These are phyloP conservation scores for Camponotus floridanus DNA, from an alignment of 1,140 invertebrate species.

Conservation along the genomic window DNA sequence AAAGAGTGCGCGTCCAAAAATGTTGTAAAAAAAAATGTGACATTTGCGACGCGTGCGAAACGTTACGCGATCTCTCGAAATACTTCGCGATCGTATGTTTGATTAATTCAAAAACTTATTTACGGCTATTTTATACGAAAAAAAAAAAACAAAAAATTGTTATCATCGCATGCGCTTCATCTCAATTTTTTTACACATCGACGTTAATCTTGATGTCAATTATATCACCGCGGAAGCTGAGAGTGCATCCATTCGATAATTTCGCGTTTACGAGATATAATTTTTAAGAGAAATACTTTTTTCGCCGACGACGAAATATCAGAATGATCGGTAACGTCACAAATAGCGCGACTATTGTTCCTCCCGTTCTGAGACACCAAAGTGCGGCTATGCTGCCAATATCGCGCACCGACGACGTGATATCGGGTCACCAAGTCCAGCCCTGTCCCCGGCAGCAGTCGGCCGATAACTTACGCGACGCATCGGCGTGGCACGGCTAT, in stretches of 20 bases:
- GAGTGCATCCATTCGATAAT: no score
- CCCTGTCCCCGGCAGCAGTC: slow-evolving; percentile 76
- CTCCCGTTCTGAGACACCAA: slow-evolving; percentile 68
- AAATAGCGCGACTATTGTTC: slow-evolving; percentile 76
- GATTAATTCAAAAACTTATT: background rate
- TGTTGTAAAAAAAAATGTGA: background rate
- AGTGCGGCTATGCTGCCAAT: slow-evolving; percentile 75
- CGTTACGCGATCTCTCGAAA: slow-evolving; percentile 9
- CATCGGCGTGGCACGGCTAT: slow-evolving; percentile 65
- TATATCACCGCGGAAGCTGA: background rate
- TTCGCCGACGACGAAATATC: slow-evolving; percentile 8
- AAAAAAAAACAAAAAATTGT: no score
- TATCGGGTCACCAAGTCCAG: slow-evolving; percentile 77
- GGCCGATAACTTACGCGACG: slow-evolving; percentile 80
- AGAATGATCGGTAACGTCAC: slow-evolving; percentile 45
- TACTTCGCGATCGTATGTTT: background rate
- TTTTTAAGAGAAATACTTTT: background rate
- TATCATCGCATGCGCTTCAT: no score
- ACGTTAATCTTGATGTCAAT: no score
- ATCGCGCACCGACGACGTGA: slow-evolving; percentile 71
- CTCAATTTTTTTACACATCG: no score
- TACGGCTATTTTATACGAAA: no score
- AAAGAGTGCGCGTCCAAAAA: background rate
- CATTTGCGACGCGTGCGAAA: background rate
- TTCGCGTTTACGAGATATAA: no score